Evolutionary conservation across 2,888 invertebrate species (phyloP), one percentile per base, ranked within the genome.

Genomic region (Brachypterus glaber): DNA sequence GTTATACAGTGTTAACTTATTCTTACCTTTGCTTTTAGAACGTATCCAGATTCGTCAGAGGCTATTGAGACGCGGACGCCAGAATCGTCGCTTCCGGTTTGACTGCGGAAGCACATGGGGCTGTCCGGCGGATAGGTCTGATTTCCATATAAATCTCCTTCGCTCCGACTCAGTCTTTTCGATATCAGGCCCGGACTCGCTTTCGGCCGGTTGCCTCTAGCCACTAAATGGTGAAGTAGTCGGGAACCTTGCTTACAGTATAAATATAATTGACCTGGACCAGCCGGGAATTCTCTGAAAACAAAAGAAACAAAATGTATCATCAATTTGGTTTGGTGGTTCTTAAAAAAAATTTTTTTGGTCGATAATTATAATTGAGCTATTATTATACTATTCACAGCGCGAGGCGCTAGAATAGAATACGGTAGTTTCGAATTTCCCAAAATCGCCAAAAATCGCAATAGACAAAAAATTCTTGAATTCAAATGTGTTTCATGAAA

Each of bases 241-340:
- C 59, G 57, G 3, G 62, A 48, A 1, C 71, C 72, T 24, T 68
- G 57, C 13, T 63, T 50, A 47, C 72, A 73, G 47, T 69, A 73
- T 1, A 74, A 47, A 26, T 67, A 57, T 2, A 74, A 51, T 46
- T 73, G 70, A 1, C 73, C 73, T 2, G 68, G 58, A 4, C 73
- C 73, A n/a, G 66, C 63, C 16, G 64, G 58, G 47, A 73, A 74
- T 33, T 69, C 66, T 36, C 72, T 72, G 24, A 49, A 58, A 55
- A 29, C n/a, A n/a, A n/a, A n/a, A n/a, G n/a, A n/a, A n/a, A n/a
- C n/a, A n/a, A n/a, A n/a, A n/a, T n/a, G n/a, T n/a, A n/a, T n/a
- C n/a, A n/a, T n/a, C n/a, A n/a, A n/a, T n/a, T n/a, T n/a, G n/a
- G n/a, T n/a, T n/a, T n/a, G n/a, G n/a, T n/a, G n/a, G n/a, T n/a